Conservation (phyloP, 2,797 vertebrate species). For the Gallinago solitaria region DNA sequence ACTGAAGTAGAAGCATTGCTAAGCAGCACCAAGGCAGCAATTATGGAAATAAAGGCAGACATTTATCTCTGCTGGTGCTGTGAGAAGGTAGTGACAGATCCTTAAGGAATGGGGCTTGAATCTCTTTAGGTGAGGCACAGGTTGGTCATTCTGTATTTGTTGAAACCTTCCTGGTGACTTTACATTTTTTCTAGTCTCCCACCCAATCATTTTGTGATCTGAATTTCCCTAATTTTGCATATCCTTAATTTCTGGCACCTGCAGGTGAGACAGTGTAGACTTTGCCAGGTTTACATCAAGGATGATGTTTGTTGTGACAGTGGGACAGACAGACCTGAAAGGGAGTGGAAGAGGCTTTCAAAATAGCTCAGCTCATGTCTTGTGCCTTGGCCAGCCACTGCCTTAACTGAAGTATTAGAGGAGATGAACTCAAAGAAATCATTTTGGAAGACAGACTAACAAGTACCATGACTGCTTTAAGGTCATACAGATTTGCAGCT, state of each 20-base stretch:
- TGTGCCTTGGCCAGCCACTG: background rate
- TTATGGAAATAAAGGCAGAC: background rate
- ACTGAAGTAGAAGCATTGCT: conserved; percentile 1
- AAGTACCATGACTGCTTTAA: background rate
- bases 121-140: background rate
- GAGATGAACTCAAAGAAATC: background rate
- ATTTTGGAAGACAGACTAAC: background rate
- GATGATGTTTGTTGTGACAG: background rate
- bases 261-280: background rate
- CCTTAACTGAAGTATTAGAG: background rate
- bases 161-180: background rate
- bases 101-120: fast-evolving
- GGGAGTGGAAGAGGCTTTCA: background rate
- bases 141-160: background rate
- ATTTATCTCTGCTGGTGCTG: background rate
- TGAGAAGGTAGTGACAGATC: background rate
- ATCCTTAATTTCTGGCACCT: background rate
- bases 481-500: background rate
- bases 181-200: background rate
- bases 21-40: conserved; percentile 23
- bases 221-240: background rate
- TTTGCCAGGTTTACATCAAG: background rate
- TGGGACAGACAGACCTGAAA: background rate
- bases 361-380: background rate
- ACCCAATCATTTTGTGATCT: background rate